Evolutionary conservation across 1,140 invertebrate species (phyloP).

Genomic region (Mya arenaria): DNA sequence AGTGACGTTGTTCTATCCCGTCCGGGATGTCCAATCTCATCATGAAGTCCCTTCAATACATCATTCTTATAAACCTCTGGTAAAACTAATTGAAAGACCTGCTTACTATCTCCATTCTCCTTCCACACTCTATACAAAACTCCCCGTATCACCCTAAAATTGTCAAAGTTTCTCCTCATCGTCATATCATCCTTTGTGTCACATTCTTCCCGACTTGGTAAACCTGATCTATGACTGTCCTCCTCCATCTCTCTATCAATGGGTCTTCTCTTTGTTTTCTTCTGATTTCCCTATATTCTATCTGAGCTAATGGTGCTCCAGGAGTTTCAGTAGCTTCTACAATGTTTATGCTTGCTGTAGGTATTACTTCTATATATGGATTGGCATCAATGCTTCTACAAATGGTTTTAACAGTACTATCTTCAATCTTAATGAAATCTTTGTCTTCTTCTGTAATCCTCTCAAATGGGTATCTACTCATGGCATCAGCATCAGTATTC

Average conservation of each 20-base stretch:
- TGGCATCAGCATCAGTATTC: conserved; percentile 1
- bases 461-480: conserved; percentile 38
- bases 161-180: conserved; percentile 5
- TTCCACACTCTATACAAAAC: not conserved
- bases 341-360: conserved; percentile 1
- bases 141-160: conserved; percentile 9
- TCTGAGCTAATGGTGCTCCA: not conserved
- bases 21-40: conserved; percentile 34
- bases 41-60: conserved; percentile 28
- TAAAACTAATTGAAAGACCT: conserved; percentile 25
- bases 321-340: conserved; percentile 6
- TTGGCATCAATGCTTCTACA: not conserved
- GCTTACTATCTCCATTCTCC: not conserved
- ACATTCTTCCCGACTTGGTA: not conserved
- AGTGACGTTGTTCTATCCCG: not conserved
- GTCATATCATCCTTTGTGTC: not conserved
- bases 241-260: conserved; percentile 16
- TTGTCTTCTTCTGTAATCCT: not conserved
- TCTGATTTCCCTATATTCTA: conserved; percentile 10
- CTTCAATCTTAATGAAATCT: not conserved
- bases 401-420: not conserved
- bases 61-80: conserved; percentile 8
- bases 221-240: not conserved
- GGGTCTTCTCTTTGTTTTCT: conserved; percentile 13
- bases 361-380: not conserved